These are phyloP conservation scores for Antennarius maculatus DNA, from an alignment of 2,797 vertebrate genomes.

Conservation along the genomic window DNA sequence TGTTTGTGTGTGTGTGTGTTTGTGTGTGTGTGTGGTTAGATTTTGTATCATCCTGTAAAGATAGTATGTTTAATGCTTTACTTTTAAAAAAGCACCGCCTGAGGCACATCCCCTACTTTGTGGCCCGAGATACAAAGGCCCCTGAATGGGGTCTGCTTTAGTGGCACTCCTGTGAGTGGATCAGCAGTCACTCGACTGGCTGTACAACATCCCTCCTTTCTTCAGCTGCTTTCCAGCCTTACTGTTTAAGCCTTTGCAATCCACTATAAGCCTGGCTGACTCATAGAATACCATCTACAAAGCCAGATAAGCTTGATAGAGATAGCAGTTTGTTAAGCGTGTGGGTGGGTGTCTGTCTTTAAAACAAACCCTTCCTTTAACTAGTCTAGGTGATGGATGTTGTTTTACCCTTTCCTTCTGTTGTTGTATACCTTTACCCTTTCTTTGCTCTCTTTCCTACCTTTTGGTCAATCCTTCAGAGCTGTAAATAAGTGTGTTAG, in stretches of 20 bases:
- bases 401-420: constrained; percentile 21
- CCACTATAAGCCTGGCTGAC: constrained; percentile 59
- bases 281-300: constrained; percentile 61
- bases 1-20: constrained; percentile 11
- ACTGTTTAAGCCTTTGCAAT: constrained; percentile 62
- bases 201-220: constrained; percentile 57
- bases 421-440: constrained; percentile 35
- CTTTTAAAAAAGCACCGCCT: constrained; percentile 63
- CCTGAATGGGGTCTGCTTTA: constrained; percentile 53
- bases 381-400: constrained; percentile 24
- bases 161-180: constrained; percentile 52
- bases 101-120: constrained; percentile 55
- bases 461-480: constrained; percentile 62
- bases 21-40: constrained; percentile 24
- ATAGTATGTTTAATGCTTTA: constrained; percentile 67
- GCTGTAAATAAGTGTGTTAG: constrained; percentile 66
- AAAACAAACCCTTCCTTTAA: constrained; percentile 53
- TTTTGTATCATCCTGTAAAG: constrained; percentile 51
- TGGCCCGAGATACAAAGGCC: constrained; percentile 57
- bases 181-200: constrained; percentile 53
- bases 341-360: constrained; percentile 32
- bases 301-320: constrained; percentile 65
- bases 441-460: constrained; percentile 36
- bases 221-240: constrained; percentile 61
- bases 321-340: constrained; percentile 49